Conservation (phyloP, 2,797 vertebrate species). For the Crocidura indochinensis region DNA sequence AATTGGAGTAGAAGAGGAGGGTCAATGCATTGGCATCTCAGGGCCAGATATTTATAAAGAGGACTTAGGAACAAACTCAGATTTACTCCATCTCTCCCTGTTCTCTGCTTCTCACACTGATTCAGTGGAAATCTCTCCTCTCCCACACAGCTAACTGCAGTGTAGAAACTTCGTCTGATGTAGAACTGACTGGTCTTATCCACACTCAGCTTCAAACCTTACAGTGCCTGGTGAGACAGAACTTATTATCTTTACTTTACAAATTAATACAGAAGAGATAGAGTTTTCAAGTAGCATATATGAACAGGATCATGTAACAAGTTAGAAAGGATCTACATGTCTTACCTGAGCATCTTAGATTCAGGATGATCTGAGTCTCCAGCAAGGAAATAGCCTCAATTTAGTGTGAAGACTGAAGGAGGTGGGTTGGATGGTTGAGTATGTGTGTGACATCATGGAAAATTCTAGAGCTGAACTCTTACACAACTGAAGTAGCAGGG, state of each 20-base stretch:
- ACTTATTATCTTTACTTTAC: neutral
- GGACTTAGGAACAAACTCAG: neutral
- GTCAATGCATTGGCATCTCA: neutral
- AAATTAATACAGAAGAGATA: neutral
- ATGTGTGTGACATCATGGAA: neutral
- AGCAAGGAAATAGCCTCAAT: no score
- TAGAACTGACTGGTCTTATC: neutral
- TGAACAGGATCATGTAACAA: neutral
- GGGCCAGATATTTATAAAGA: rapidly evolving
- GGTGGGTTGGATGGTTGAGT: neutral
- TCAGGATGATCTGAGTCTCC: neutral
- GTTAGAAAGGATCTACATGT: neutral
- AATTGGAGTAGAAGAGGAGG: neutral
- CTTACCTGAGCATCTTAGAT: neutral
- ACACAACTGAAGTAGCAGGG: rapidly evolving
- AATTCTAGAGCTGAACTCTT: neutral
- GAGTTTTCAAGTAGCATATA: neutral
- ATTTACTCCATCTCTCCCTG: neutral
- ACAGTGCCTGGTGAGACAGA: neutral
- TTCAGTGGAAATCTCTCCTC: neutral
- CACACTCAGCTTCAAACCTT: neutral
- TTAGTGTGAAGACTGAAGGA: neutral
- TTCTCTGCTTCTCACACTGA: neutral
- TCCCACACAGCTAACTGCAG: rapidly evolving
- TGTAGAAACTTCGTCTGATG: neutral